Conservation (phyloP, 2,113 vertebrate species). For the Semicossyphus pulcher region DNA sequence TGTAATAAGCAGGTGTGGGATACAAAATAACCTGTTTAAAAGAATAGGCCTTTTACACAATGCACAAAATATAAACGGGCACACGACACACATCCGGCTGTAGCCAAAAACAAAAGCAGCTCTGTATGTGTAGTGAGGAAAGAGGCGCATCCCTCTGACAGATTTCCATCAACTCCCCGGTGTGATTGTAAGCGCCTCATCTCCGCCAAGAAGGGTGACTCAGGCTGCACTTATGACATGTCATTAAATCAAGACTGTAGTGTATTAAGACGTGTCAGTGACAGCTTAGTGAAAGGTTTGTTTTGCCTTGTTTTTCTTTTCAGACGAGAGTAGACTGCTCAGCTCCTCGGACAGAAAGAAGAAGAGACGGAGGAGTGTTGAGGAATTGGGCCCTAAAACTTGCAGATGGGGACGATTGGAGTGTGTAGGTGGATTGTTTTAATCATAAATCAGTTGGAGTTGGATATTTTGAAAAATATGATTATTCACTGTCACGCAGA, state of each 20-base stretch:
- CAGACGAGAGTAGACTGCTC: neutral
- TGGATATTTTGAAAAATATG: neutral
- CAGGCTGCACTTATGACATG: conserved; percentile 55
- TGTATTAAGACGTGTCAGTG: conserved; percentile 69
- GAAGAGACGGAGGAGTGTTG: neutral
- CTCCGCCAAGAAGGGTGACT: conserved; percentile 64
- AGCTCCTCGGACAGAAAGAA: neutral
- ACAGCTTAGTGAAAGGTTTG: conserved; percentile 73
- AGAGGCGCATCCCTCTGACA: conserved; percentile 58
- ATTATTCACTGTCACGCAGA: neutral
- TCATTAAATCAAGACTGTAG: conserved; percentile 67
- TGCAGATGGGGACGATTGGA: no score
- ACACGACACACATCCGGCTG: conserved; percentile 30
- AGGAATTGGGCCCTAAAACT: neutral
- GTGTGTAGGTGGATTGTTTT: no score
- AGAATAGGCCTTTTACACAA: conserved; percentile 9
- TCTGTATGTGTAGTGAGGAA: conserved; percentile 37
- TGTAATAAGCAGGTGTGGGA: neutral
- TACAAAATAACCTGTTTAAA: neutral
- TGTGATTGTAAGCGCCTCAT: conserved; percentile 56
- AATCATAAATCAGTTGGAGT: neutral
- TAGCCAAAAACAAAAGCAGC: conserved; percentile 32
- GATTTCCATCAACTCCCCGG: conserved; percentile 62
- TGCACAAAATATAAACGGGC: neutral
- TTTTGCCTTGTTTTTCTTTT: conserved; percentile 60